Base-by-base conservation (phyloP, 2,113 vertebrate genomes). In the Oriolus oriolus region DNA sequence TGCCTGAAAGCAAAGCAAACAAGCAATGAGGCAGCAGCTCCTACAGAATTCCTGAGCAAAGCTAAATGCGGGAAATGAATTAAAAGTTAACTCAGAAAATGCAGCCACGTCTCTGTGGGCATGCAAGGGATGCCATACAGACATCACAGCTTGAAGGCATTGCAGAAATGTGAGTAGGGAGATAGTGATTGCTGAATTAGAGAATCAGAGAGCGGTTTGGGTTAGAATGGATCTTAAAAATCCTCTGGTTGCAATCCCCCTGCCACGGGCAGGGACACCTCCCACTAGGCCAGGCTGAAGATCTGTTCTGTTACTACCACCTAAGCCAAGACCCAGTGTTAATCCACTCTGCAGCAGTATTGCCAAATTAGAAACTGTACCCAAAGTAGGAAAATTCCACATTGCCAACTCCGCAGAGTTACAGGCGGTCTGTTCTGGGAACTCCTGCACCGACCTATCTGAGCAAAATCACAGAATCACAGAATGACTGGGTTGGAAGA, bases 121-220 rank as follows among this genome's bases (percentile, higher is more conserved):
- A 0, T 0, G 26, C 8, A 26, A 69, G 28, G 26, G 52, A 14
- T 3, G 30, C 27, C 33, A 7, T 1, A 3, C 1, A 69, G 54
- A 16, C 26, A 60, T 2, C 47, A 7, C 7, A 31, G 68, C 6
- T 7, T 9, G 59, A 66, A 50, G 35, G 19, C 33, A 16, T 0
- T 13, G 53, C 13, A 35, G 24, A 69, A 21, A 9, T 15, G 20
- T 7, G 20, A 63, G 27, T 0, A 28, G 22, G 39, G 41, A 35
- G 26, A 31, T 0, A 7, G 27, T 7, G 37, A 4, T 6, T 23
- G 45, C 1, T 11, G 28, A 66, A 4, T 44, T 33, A 19, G 10
- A 28, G 44, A 21, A 13, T 30, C 37, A 66, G 15, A 37, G 35
- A n/a, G 54, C 3, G 50, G 18, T 13, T 59, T n/a, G 77, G 22